phyloP scores from a whole-genome alignment of 2,113 vertebrate genomes.

The Daboia siamensis region DNA sequence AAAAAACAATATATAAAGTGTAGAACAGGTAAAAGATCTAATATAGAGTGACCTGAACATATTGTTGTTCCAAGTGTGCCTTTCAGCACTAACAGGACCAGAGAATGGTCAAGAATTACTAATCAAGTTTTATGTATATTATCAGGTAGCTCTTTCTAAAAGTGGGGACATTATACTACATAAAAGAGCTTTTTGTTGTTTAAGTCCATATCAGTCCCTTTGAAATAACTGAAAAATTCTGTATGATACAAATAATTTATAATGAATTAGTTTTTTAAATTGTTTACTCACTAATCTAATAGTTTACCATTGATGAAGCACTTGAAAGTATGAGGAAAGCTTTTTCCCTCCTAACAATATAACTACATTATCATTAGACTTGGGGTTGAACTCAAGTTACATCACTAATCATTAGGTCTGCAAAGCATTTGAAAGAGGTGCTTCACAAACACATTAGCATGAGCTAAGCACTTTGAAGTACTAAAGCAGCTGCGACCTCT shows the following conservation, averaged over 20 bases:
- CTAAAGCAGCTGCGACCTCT: no score
- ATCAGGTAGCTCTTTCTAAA: not conserved
- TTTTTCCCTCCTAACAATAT: not conserved
- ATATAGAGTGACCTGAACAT: slow-evolving; percentile 31
- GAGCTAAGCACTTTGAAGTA: no score
- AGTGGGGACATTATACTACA: not conserved
- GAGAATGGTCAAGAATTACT: slow-evolving; percentile 30
- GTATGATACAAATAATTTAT: not conserved
- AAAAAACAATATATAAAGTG: not conserved
- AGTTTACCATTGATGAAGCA: not conserved
- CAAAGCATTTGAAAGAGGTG: no score
- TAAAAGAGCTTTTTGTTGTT: not conserved
- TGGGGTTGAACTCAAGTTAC: not conserved
- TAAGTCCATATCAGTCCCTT: not conserved
- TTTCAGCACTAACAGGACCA: slow-evolving; percentile 48
- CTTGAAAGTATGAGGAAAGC: not conserved
- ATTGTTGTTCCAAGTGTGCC: slow-evolving; percentile 54
- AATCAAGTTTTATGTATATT: rapidly evolving
- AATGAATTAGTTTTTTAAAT: not conserved
- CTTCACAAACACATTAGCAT: no score
- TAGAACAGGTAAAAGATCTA: slow-evolving; percentile 52
- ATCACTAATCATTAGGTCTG: no score
- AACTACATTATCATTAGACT: no score
- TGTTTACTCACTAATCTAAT: not conserved
- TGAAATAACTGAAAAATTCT: not conserved